phyloP scores from a whole-genome alignment of 2,113 vertebrate species.

The Trichechus manatus region DNA sequence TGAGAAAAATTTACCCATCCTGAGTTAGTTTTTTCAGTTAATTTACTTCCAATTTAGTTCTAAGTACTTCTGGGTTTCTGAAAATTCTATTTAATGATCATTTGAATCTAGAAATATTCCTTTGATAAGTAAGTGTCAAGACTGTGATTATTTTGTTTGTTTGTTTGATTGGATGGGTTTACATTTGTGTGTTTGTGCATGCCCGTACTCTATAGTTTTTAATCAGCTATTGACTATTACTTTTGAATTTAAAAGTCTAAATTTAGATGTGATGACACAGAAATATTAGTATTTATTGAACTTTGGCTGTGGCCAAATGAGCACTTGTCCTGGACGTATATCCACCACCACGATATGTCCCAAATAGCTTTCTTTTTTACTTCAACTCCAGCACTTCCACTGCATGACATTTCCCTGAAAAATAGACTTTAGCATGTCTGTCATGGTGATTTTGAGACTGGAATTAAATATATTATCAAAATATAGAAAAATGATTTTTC shows the following conservation, averaged over 20 bases:
- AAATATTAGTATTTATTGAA: conserved; percentile 8
- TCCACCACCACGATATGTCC: not conserved
- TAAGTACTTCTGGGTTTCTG: not conserved
- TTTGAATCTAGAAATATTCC: not conserved
- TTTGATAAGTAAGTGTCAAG: not conserved
- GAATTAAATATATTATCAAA: conserved; percentile 16
- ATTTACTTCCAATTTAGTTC: not conserved
- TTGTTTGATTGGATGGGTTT: not conserved
- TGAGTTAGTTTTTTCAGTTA: not conserved
- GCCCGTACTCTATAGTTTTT: not conserved
- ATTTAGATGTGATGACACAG: not conserved
- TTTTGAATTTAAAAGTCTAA: not conserved
- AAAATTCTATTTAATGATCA: not conserved
- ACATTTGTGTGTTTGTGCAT: not conserved
- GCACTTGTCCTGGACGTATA: not conserved
- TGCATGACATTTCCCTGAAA: not conserved
- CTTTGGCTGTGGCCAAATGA: not conserved
- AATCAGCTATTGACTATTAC: not conserved
- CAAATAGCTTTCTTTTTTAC: not conserved
- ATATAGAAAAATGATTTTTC: not conserved
- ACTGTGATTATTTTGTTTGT: not conserved
- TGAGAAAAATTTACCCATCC: not conserved
- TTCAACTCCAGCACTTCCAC: not conserved
- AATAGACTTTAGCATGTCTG: not conserved
- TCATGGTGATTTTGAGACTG: not conserved